These are phyloP conservation scores for Sitodiplosis mosellana DNA, from an alignment of 1,140 invertebrate species.

Conservation along the genomic window DNA sequence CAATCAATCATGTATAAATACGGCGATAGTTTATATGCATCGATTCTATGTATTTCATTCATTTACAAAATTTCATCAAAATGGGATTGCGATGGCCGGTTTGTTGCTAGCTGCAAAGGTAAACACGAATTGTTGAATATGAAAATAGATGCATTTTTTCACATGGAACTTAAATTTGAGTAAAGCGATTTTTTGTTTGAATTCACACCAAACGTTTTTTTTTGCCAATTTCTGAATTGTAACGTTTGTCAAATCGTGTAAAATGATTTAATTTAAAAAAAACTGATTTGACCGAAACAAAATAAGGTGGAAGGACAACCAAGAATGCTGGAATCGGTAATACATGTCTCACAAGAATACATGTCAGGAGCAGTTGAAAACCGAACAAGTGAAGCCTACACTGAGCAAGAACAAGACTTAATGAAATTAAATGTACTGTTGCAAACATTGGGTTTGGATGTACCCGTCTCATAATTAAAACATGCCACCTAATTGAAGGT, in stretches of 20 bases:
- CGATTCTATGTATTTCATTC: slow-evolving; percentile 92
- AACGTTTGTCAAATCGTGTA: no score
- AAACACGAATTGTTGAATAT: slow-evolving; percentile 2
- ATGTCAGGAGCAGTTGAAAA: slow-evolving; percentile 30
- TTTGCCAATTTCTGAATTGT: no score
- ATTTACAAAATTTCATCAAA: slow-evolving; percentile 66
- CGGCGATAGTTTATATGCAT: slow-evolving; percentile 97
- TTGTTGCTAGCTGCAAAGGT: slow-evolving; percentile 89
- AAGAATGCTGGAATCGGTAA: slow-evolving; percentile 87
- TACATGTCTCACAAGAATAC: slow-evolving; percentile 74
- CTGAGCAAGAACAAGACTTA: slow-evolving; percentile 69
- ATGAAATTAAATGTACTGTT: slow-evolving; percentile 90
- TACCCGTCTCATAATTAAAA: slow-evolving; percentile 90
- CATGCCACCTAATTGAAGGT: slow-evolving; percentile 88
- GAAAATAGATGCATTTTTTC: no score
- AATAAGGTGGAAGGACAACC: slow-evolving; percentile 81
- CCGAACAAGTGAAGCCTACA: slow-evolving; percentile 31
- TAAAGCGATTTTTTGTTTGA: no score
- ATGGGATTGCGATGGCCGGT: slow-evolving; percentile 61
- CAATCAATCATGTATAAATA: slow-evolving; percentile 80
- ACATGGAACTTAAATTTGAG: no score
- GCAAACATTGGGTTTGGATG: slow-evolving; percentile 91
- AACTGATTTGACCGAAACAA: neutral
- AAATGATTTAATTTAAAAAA: neutral
- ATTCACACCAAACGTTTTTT: no score